Conservation (phyloP, 1,140 invertebrate species). For the Chymomyza costata region DNA sequence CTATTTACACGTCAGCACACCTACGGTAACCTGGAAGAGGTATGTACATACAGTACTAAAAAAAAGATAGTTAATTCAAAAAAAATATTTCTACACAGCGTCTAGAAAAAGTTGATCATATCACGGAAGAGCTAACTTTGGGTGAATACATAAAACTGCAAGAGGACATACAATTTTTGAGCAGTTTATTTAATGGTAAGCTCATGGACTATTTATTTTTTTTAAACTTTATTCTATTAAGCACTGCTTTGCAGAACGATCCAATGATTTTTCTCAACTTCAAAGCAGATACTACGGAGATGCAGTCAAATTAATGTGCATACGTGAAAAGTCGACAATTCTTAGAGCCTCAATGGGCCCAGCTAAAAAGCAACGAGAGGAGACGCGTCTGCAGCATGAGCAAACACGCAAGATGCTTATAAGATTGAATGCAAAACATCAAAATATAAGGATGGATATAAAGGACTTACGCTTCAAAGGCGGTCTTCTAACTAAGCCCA, state of each 20-base stretch:
- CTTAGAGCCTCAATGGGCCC: not conserved
- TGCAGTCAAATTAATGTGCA: slow-evolving; percentile 24
- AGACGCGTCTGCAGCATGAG: not conserved
- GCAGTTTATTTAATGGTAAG: slow-evolving; percentile 21
- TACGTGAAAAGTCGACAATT: slow-evolving; percentile 25
- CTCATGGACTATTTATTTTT: not conserved
- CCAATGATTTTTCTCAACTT: slow-evolving; percentile 10
- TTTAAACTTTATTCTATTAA: not conserved
- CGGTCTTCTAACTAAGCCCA: slow-evolving; percentile 26
- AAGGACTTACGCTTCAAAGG: not conserved
- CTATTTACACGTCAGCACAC: slow-evolving; percentile 25
- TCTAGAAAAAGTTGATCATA: slow-evolving; percentile 22
- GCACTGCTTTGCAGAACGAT: slow-evolving; percentile 5
- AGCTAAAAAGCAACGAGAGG: rapidly evolving
- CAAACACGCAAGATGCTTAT: slow-evolving; percentile 1
- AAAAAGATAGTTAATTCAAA: no score
- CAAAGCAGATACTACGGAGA: slow-evolving; percentile 12
- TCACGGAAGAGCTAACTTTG: slow-evolving; percentile 26
- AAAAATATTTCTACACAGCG: slow-evolving; percentile 13
- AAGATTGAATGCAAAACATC: slow-evolving; percentile 10
- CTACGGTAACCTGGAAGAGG: slow-evolving; percentile 25
- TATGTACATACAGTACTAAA: not conserved
- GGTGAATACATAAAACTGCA: slow-evolving; percentile 20
- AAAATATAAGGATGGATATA: not conserved
- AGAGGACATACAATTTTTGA: slow-evolving; percentile 6